Evolutionary conservation across 2,113 vertebrate species (phyloP), one percentile per base, ranked within the genome.

Genomic region (Oreochromis spilurus): DNA sequence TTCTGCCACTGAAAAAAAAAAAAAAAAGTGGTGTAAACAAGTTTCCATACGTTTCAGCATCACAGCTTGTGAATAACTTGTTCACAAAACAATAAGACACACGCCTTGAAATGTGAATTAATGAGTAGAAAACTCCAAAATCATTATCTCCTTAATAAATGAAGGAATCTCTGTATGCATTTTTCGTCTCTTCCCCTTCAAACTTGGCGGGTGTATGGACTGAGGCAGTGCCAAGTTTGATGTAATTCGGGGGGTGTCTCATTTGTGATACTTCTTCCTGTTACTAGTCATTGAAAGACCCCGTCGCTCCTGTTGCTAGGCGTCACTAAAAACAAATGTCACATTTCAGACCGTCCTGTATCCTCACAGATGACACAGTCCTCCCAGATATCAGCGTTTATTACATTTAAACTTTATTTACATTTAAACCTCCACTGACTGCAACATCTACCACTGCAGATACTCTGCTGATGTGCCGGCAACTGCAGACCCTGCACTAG

Each of bases 101-200:
- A n/a, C 3, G 0, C 14, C 81, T 80, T 92, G 65, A 79, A 79
- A 88, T 36, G 24, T 78, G 79, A 75, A 85, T 60, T 19, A 80
- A 77, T 50, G 48, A 50, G 7, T 16, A 62, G 5, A 62, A 7
- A 62, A 36, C 9, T 16, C 58, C 58, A 19, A 62, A 36, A 62
- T 75, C 24, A 75, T 48, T 7, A 75, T 50, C 43, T 29, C 43
- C 40, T 48, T 75, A 75, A 75, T 48, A 29, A 48, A 29, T 50
- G 70, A 50, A 75, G 16, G 43, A 50, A 29, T 31, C 21, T 50
- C 43, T 75, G 70, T n/a, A 77, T 77, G 70, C 8, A 16, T 72
- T 43, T 5, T 9, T 48, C 3, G 0, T 75, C 40, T 11, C 2
- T 48, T 50, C 70, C 29, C 14, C 43, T 75, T 75, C 16, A 12